Conservation (phyloP, 2,888 invertebrate genomes). For the Venustoraphidia nigricollis region DNA sequence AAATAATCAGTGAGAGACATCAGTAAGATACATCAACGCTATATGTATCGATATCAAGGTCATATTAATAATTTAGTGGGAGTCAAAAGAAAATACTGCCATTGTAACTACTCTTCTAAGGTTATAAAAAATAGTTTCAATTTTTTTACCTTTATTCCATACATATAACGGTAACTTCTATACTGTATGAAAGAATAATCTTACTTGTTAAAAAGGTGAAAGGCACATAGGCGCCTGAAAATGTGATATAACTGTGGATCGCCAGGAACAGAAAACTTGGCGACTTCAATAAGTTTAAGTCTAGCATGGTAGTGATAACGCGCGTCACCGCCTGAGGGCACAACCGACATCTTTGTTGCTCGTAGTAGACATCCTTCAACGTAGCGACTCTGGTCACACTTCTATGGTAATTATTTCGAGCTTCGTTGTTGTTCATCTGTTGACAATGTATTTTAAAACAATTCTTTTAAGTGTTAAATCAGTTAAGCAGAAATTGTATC, state of each 20-base stretch:
- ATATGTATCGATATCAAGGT: too few species aligned
- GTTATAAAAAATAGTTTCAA: neutral
- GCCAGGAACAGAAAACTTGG: slow-evolving; percentile 24
- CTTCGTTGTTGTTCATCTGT: slow-evolving; percentile 18
- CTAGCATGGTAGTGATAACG: slow-evolving; percentile 22
- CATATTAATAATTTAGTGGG: too few species aligned
- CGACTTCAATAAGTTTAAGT: slow-evolving; percentile 18
- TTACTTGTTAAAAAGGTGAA: slow-evolving; percentile 42
- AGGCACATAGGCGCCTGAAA: slow-evolving; percentile 66
- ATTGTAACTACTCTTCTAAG: too few species aligned
- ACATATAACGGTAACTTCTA: too few species aligned
- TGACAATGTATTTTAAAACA: too few species aligned
- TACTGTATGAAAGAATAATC: slow-evolving; percentile 8
- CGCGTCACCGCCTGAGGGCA: slow-evolving; percentile 20
- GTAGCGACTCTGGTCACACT: slow-evolving; percentile 38
- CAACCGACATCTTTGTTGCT: slow-evolving; percentile 29
- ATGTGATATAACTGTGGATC: slow-evolving; percentile 44
- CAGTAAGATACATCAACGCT: too few species aligned
- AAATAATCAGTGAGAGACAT: too few species aligned
- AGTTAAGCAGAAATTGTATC: too few species aligned
- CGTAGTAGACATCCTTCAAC: slow-evolving; percentile 26
- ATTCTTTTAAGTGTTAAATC: too few species aligned
- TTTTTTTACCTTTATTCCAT: neutral
- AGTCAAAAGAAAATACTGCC: too few species aligned
- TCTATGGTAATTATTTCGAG: slow-evolving; percentile 35